phyloP scores from a whole-genome alignment of 2,797 vertebrate species.

The Poecile montanus region DNA sequence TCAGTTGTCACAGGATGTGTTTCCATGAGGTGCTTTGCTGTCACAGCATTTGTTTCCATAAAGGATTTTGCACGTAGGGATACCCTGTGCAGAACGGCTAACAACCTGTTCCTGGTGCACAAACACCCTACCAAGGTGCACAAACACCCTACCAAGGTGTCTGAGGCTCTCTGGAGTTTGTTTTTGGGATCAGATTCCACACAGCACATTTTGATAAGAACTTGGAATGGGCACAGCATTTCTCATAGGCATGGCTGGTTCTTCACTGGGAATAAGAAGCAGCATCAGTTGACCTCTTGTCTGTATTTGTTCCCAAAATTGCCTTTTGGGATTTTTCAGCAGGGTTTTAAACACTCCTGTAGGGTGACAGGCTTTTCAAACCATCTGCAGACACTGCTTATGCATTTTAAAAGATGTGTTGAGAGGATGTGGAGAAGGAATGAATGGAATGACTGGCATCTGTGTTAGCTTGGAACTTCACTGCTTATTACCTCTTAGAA shows the following conservation, averaged over 20 bases:
- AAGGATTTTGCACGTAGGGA: not conserved
- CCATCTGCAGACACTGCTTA: not conserved
- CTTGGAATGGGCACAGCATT: not conserved
- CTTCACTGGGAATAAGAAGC: not conserved
- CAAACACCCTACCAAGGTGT: not conserved
- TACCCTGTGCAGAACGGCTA: not conserved
- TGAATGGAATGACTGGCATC: conserved; percentile 29
- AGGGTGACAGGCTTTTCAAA: not conserved
- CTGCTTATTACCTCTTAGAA: conserved; percentile 4
- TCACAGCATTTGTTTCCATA: not conserved
- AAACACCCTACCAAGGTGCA: not conserved
- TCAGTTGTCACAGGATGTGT: not conserved
- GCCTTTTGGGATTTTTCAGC: not conserved
- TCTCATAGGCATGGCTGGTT: not conserved
- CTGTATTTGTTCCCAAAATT: not conserved
- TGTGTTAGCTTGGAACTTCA: not conserved
- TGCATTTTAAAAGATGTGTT: not conserved
- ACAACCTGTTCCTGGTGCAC: no score
- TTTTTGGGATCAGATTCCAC: not conserved
- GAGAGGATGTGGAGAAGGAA: conserved; percentile 28
- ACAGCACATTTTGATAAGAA: not conserved
- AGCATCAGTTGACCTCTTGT: not conserved
- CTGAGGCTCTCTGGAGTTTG: not conserved
- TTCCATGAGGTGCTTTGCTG: not conserved
- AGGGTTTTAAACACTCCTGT: not conserved